Evolutionary conservation across 2,888 invertebrate genomes (phyloP).

Genomic region (Ichneumoninae sp.): DNA sequence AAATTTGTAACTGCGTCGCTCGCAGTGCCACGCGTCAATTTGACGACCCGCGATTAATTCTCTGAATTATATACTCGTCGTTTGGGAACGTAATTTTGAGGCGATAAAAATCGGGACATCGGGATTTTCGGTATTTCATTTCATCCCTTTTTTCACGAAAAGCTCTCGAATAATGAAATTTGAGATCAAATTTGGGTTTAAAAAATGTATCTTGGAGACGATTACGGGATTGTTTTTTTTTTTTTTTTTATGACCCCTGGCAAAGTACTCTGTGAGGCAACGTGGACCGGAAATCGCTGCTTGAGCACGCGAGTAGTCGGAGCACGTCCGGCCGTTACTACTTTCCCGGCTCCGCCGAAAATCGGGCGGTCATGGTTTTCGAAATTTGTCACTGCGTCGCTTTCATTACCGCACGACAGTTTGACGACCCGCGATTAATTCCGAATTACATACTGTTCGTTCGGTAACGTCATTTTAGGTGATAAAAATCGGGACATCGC

Average conservation of each 20-base stretch:
- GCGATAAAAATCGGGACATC: neutral
- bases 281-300: neutral
- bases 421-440: neutral
- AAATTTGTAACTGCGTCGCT: neutral
- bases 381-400: neutral
- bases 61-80: neutral
- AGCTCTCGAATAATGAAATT: neutral
- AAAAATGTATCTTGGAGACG: neutral
- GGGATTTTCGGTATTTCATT: neutral
- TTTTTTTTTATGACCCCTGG: neutral
- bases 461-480: neutral
- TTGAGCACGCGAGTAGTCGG: neutral
- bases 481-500: neutral
- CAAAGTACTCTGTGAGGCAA: neutral
- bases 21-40: neutral
- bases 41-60: neutral
- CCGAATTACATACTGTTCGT: neutral
- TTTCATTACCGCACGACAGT: neutral
- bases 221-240: neutral
- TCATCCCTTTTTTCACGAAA: neutral
- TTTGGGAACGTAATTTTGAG: neutral
- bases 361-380: conserved; percentile 2
- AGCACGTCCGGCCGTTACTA: conserved; percentile 11
- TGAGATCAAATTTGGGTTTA: neutral
- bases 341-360: neutral